Evolutionary conservation across 2,888 invertebrate species (phyloP), one percentile per base, ranked within the genome.

Genomic region (Halictus ligatus): DNA sequence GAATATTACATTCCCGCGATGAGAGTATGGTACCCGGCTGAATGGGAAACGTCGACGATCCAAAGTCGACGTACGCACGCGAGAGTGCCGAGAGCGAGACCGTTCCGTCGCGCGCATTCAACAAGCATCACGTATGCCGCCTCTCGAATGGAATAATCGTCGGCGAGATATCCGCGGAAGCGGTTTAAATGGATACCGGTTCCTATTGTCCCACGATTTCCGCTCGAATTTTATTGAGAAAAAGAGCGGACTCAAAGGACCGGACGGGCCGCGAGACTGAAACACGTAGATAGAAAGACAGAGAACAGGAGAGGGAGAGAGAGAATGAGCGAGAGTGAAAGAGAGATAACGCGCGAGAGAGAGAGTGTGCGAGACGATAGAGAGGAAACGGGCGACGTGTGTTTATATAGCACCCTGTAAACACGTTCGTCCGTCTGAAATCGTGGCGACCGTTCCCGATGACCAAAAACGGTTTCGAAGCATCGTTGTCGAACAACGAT

Each of bases 361-460:
- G 58, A 50, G 60, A 46, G 35, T 40, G 21, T 43, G 64, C 8
- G 3, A 10, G 21, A 54, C 54, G 54, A 69, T 46, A 3, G n/a
- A 18, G 58, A 21, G 58, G 21, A 43, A 83, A 40, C 29, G 25
- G 60, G 60, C 48, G 43, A 71, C 67, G 67, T 40, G 64, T 83
- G 87, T 87, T 86, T 83, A 86, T 86, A 83, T 81, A 81, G 69
- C 83, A 78, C 83, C 83, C 64, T 73, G 74, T 78, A 78, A 85
- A 80, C 85, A 80, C 35, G 75, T 69, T 35, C 40, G 64, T 76
- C 54, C 12, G 29, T 7, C 18, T 43, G 67, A 64, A 81, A 69
- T 50, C 48, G 71, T 12, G 58, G n/a, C n/a, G 29, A 60, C n/a
- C 43, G 43, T 18, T 13, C 58, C 58, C 75, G 58, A 15, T 48